Conservation (phyloP, 2,113 vertebrate species). For the Gila orcuttii region DNA sequence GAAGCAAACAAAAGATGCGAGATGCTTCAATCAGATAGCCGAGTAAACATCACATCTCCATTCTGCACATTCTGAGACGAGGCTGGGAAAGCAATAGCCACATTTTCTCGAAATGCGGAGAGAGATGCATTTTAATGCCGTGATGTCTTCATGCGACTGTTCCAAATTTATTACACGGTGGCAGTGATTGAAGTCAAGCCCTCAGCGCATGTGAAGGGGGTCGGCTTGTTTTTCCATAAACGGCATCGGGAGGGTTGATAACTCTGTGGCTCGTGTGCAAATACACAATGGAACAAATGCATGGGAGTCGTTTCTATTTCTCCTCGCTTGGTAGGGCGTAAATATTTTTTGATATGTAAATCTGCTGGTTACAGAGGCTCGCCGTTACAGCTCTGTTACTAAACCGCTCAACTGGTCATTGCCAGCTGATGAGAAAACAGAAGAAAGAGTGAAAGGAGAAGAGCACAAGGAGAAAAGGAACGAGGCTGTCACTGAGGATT, state of each 20-base stretch:
- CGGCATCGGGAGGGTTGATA: background rate
- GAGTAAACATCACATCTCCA: constrained; percentile 29
- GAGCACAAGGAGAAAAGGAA: constrained; percentile 4
- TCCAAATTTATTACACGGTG: constrained; percentile 17
- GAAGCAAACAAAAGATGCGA: background rate
- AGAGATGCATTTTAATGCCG: constrained; percentile 7
- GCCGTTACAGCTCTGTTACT: constrained; percentile 16
- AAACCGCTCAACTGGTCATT: constrained; percentile 18
- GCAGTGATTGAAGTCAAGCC: constrained; percentile 41
- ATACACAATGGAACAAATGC: constrained; percentile 43
- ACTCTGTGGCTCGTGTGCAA: constrained; percentile 26
- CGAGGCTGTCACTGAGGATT: background rate
- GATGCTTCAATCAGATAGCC: background rate
- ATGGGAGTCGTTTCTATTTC: background rate
- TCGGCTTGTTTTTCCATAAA: constrained; percentile 31
- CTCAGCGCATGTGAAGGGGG: constrained; percentile 30
- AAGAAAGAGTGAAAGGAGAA: constrained; percentile 4
- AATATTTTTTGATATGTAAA: constrained; percentile 45
- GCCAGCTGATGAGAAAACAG: constrained; percentile 2
- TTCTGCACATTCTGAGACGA: background rate
- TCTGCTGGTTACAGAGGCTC: constrained; percentile 41
- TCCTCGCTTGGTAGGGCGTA: background rate
- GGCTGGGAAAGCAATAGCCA: constrained; percentile 16
- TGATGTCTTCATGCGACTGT: constrained; percentile 27
- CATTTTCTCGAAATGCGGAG: background rate